Base-by-base conservation (phyloP, 2,888 invertebrate genomes). In the Philaethria dido region DNA sequence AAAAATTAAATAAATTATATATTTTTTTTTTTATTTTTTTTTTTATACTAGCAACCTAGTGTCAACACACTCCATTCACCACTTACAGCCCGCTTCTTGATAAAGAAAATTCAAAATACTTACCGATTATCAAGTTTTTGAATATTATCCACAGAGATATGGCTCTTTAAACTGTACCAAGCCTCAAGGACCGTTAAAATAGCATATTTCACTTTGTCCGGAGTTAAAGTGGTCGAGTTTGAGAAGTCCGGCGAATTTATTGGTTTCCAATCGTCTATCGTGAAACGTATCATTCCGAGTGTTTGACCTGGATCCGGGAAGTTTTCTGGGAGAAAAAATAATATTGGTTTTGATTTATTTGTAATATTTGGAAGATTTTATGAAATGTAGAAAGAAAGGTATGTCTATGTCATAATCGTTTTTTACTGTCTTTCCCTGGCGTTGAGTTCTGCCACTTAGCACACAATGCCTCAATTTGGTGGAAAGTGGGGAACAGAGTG, bases 221-320 rank as follows among this genome's bases (percentile, higher is more conserved):
- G 42, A 6, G 72, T 68, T 5, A 71, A 54, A 14, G 20, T 63
- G 25, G 44, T 50, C 8, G 62, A 62, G 20, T 33, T 64, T 9
- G 36, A 50, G n/a, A 44, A 64, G 1, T 45, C 47, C 16, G 22
- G 14, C 3, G 22, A 61, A n/a, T 70, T 44, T 0, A 81, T 48
- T 0, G 80, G 77, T 0, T 65, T 20, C 89, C 88, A 88, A 9
- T 80, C 78, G 0, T 81, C 77, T 18, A 73, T 72, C 0, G 74
- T 64, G 69, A 86, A 86, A 0, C 85, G 77, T 0, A 81, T 76
- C 0, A 83, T 55, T 0, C 84, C 80, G 0, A 74, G 74, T 0
- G 77, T 70, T 69, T 88, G 88, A 0, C 82, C 82, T 0, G 86
- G 86, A 13, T 81, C 70, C 0, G 78, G 72, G 45, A 87, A 89